A percentile compares a stretch with the other conserved stretches of the same genome.
phyloP scores from a whole-genome alignment of 2,888 invertebrate genomes.

The Nematopogon swammerdamellus region DNA sequence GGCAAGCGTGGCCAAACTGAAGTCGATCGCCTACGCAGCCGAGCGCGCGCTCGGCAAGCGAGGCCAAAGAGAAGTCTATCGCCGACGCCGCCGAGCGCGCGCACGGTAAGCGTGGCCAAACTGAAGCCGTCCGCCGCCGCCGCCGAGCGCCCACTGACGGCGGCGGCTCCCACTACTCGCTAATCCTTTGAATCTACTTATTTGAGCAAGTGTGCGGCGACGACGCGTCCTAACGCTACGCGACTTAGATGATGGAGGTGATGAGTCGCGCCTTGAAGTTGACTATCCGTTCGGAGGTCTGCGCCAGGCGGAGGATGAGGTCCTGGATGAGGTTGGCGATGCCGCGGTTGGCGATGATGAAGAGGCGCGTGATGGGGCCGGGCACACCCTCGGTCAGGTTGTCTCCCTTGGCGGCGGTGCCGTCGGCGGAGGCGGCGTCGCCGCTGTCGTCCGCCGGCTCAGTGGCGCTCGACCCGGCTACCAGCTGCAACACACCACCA shows the following conservation, averaged over 20 bases:
- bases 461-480: slow-evolving; percentile 68
- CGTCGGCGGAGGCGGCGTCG: slow-evolving; percentile 46
- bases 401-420: slow-evolving; percentile 58
- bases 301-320: slow-evolving; percentile 83
- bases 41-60: too few species aligned
- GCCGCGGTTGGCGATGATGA: slow-evolving; percentile 84
- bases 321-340: slow-evolving; percentile 85
- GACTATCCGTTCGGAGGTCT: slow-evolving; percentile 87
- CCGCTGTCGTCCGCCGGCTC: slow-evolving; percentile 53
- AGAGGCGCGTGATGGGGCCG: slow-evolving; percentile 81
- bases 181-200: background rate
- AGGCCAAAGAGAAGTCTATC: too few species aligned
- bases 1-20: too few species aligned
- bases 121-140: too few species aligned
- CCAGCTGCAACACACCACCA: slow-evolving; percentile 65
- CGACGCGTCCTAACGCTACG: background rate
- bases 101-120: too few species aligned
- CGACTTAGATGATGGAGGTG: slow-evolving; percentile 78
- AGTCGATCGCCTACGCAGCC: too few species aligned
- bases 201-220: background rate
- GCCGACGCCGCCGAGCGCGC: too few species aligned
- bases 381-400: slow-evolving; percentile 80
- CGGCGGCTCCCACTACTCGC: too few species aligned
- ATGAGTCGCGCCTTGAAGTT: slow-evolving; percentile 91
- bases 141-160: background rate